Evolutionary conservation across 2,113 vertebrate genomes (phyloP), one percentile per base, ranked within the genome.

Genomic region (Plestiodon gilberti): DNA sequence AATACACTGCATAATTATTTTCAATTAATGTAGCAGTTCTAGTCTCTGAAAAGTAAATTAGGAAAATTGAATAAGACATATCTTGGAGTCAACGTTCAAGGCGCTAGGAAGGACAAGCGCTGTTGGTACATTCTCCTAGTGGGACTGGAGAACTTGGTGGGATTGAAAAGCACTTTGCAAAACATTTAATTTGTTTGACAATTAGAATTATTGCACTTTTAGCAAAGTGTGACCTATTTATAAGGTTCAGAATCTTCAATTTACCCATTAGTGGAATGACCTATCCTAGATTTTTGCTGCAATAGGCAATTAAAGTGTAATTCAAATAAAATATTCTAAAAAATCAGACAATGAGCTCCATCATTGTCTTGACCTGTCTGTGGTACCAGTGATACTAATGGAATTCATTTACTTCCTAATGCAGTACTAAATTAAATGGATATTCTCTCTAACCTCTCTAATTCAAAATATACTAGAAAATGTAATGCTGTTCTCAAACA

Each of bases 211-310:
- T 8, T 92, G 70, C 89, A 82, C 78, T 80, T 80, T 52, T 75
- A 88, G 83, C 89, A 95, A 92, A 87, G 59, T 83, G 57, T n/a
- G 90, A 85, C 89, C 91, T 0, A 0, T 82, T 90, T 87, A 88
- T 65, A 78, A 85, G 76, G 40, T 89, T 92, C 84, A 89, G 35
- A 33, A 86, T 35, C 55, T 85, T 84, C 88, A 3, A 71, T 89
- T 90, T 78, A 89, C 43, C 33, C 73, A 62, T 40, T 22, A 89
- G 74, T 90, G 82, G 90, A 81, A 57, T 25, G 75, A 88, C 80
- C 76, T 90, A 76, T 73, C 92, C 62, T 75, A 55, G 59, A 87
- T 62, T 74, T 30, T 90, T 75, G 6, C 28, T 5, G 3, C 61
- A 83, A 89, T 89, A 88, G 67, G 75, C 75, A 92, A 85, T 88